Evolutionary conservation across 2,797 vertebrate genomes (phyloP).

Genomic region (Manis javanica): DNA sequence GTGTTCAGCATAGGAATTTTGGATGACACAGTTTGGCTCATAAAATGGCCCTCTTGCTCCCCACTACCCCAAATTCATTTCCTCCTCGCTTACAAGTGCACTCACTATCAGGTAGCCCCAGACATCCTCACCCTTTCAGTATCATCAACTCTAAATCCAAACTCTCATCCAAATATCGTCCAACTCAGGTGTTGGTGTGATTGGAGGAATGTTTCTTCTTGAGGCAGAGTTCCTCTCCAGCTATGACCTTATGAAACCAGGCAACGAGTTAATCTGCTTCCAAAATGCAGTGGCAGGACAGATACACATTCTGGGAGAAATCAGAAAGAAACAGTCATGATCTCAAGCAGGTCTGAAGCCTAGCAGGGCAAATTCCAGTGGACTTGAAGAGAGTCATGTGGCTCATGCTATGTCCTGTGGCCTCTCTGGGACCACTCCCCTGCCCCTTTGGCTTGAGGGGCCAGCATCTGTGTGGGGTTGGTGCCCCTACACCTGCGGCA

Average conservation of each 20-base stretch:
- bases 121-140: not conserved
- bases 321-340: not conserved
- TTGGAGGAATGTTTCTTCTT: not conserved
- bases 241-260: not conserved
- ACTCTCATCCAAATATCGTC: not conserved
- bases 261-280: not conserved
- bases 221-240: not conserved
- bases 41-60: not conserved
- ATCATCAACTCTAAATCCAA: not conserved
- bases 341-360: not conserved
- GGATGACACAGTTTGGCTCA: not conserved
- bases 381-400: not conserved
- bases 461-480: no score
- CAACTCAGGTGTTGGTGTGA: not conserved
- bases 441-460: not conserved
- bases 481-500: no score
- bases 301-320: not conserved
- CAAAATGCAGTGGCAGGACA: not conserved
- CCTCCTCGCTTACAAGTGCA: not conserved
- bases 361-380: not conserved
- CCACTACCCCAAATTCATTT: not conserved
- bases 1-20: not conserved
- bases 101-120: not conserved
- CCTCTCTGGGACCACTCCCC: not conserved
- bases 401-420: not conserved